Evolutionary conservation across 2,113 vertebrate genomes (phyloP), one percentile per base, ranked within the genome.

Genomic region (Eulemur macaco): DNA sequence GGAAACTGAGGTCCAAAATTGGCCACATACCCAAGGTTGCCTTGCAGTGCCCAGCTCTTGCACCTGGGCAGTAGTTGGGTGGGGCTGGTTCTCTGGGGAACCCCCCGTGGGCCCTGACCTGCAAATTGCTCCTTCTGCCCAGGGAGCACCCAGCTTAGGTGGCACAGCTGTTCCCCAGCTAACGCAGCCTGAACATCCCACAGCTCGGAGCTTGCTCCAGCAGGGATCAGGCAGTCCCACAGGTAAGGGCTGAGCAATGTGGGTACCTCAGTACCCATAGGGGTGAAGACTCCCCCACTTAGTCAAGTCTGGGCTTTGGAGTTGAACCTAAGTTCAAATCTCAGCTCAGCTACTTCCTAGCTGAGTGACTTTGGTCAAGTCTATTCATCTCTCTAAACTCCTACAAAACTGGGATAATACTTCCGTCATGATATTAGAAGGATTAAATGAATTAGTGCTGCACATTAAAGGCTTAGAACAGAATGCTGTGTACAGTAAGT

Each of bases 301-400:
- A 94, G 63, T 13, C 6, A 63, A 64, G 10, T 80, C 37, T 78
- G 60, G 8, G 18, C 63, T 94, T 89, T 78, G 80, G 23, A 56
- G 63, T 86, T 78, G 69, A 39, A 76, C 17, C 34, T 47, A 68
- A 52, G 13, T 96, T 96, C 86, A 66, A 93, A 89, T 92, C 78
- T 66, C 64, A 76, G 25, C 27, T 68, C 17, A 71, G 74, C n/a
- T 45, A 83, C 68, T 95, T 74, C 74, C 56, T 47, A 81, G 73
- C 71, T 83, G n/a, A 84, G 34, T 86, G 74, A 71, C 78, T 94
- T 80, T 63, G 45, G 47, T 73, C 60, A 73, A 91, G 11, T 80
- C 45, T 29, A 12, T 54, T 93, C 42, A 54, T 31, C 25, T 64
- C 45, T 68, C 39, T 94, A 58, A 69, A 92, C 56, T 47, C 63